phyloP scores from a whole-genome alignment of 2,113 vertebrate species.

The Speoplatyrhinus poulsoni region DNA sequence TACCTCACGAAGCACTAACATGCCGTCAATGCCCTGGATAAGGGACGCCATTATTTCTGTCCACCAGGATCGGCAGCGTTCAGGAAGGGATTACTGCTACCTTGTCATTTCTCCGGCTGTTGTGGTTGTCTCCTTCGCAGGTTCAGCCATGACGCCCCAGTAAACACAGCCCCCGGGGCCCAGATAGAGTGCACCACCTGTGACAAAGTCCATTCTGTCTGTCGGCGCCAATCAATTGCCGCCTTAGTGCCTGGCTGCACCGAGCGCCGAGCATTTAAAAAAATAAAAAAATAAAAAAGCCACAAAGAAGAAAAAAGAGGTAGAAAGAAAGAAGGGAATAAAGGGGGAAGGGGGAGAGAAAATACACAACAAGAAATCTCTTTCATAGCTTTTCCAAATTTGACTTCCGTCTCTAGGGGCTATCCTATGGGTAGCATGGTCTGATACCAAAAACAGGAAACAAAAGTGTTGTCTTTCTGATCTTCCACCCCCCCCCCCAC shows the following conservation, averaged over 20 bases:
- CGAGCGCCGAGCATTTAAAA: no score
- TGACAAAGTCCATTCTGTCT: conserved; percentile 57
- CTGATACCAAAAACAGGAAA: conserved; percentile 34
- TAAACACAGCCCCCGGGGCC: conserved; percentile 52
- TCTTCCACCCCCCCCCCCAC: conserved; percentile 7
- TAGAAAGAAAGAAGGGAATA: not conserved
- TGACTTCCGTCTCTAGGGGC: conserved; percentile 11
- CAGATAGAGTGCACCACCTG: conserved; percentile 33
- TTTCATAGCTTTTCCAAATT: conserved; percentile 20
- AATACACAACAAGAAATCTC: conserved; percentile 37
- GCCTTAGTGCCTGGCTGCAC: conserved; percentile 28
- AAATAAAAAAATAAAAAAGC: no score
- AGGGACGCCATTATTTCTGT: conserved; percentile 51
- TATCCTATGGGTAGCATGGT: conserved; percentile 1
- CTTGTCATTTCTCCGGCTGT: conserved; percentile 23
- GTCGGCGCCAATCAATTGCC: conserved; percentile 56
- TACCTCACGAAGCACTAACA: not conserved
- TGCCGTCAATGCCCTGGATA: conserved; percentile 14
- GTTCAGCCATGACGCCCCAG: conserved; percentile 36
- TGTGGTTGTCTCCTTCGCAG: conserved; percentile 13
- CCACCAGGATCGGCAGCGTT: conserved; percentile 37
- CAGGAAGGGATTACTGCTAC: conserved; percentile 45
- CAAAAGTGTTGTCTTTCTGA: conserved; percentile 19
- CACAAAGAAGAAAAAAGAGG: no score
- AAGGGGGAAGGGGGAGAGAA: conserved; percentile 22